Percentiles rank a stretch among this genome's conserved stretches.
Evolutionary conservation across 2,888 invertebrate species (phyloP).

Genomic region (Dicyrtoma fusca): DNA sequence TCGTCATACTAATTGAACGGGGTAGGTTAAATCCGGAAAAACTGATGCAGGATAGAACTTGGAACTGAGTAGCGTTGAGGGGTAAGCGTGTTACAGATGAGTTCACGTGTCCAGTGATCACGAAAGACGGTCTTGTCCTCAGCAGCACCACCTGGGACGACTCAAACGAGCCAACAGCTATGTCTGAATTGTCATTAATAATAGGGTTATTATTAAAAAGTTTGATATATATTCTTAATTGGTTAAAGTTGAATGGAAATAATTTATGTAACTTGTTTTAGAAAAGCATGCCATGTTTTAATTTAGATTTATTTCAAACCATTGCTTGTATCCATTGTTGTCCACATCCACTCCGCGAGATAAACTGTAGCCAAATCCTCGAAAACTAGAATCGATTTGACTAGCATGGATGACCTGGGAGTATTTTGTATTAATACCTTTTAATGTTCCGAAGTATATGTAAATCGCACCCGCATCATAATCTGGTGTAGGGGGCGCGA

Average conservation of each 20-base stretch:
- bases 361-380: slow-evolving; percentile 68
- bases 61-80: slow-evolving; percentile 49
- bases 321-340: slow-evolving; percentile 65
- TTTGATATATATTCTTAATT: too few species aligned
- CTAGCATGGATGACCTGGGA: slow-evolving; percentile 64
- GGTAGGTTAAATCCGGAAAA: slow-evolving; percentile 55
- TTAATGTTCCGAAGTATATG: slow-evolving; percentile 65
- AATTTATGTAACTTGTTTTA: too few species aligned
- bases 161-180: slow-evolving; percentile 67
- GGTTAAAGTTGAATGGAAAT: too few species aligned
- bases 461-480: slow-evolving; percentile 67
- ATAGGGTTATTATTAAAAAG: too few species aligned
- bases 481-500: slow-evolving; percentile 71
- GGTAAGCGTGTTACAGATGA: slow-evolving; percentile 59
- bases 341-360: slow-evolving; percentile 68
- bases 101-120: slow-evolving; percentile 53
- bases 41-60: slow-evolving; percentile 55
- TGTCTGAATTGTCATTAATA: slow-evolving; percentile 60
- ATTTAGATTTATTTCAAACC: slow-evolving; percentile 61
- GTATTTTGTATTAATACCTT: slow-evolving; percentile 62
- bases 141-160: slow-evolving; percentile 66
- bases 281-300: too few species aligned
- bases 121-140: slow-evolving; percentile 60
- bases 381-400: slow-evolving; percentile 59
- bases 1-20: slow-evolving; percentile 35